These are phyloP conservation scores for Chlamydotis undulata DNA, from an alignment of 2,113 vertebrate genomes.

Conservation along the genomic window DNA sequence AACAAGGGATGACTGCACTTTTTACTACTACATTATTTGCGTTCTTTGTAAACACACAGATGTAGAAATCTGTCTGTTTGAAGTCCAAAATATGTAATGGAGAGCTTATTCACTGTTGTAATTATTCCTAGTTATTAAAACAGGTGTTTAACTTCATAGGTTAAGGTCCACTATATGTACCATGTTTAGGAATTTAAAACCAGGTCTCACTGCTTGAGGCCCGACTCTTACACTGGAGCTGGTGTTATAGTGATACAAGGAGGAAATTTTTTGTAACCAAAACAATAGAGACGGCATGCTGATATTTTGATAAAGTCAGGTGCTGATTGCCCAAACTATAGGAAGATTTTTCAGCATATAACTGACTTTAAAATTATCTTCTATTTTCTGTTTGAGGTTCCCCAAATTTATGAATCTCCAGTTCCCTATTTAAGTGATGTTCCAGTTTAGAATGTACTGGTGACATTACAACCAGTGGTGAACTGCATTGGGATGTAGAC, in stretches of 20 bases:
- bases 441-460: constrained; percentile 73
- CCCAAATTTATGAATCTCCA: constrained; percentile 72
- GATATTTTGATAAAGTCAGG: neutral
- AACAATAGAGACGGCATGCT: neutral
- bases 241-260: neutral
- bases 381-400: constrained; percentile 75
- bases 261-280: neutral
- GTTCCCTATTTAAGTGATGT: constrained; percentile 73
- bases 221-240: neutral
- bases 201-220: neutral
- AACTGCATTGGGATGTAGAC: constrained; percentile 71
- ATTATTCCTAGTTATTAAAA: neutral
- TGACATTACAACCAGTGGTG: constrained; percentile 67
- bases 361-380: constrained; percentile 63
- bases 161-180: neutral
- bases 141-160: neutral
- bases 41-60: neutral
- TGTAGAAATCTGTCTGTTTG: neutral
- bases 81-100: neutral
- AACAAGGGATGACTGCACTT: neutral
- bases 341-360: constrained; percentile 1
- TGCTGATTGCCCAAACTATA: neutral
- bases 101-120: neutral
- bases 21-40: neutral
- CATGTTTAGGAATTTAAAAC: neutral